Evolutionary conservation across 2,888 invertebrate species (phyloP).

Genomic region (Gortyna flavago): DNA sequence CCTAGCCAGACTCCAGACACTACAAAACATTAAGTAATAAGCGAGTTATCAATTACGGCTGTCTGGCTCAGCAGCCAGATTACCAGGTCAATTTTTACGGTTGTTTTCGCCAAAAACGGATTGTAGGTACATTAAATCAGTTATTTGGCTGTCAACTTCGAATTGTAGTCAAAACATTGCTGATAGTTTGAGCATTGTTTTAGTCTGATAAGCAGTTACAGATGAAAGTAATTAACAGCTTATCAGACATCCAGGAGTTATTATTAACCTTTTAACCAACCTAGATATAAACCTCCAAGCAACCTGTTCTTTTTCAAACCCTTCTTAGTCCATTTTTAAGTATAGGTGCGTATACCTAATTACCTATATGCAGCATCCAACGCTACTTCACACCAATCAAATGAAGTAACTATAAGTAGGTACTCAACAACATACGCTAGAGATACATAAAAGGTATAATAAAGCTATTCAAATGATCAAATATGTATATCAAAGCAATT

Average conservation of each 20-base stretch:
- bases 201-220: neutral
- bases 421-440: neutral
- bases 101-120: constrained; percentile 26
- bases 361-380: neutral
- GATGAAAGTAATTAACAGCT: neutral
- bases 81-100: constrained; percentile 32
- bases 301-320: neutral
- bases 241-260: neutral
- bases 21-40: constrained; percentile 19
- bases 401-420: neutral
- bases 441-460: constrained; percentile 6
- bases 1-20: constrained; percentile 8
- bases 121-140: neutral
- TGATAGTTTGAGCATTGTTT: neutral
- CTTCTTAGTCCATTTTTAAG: neutral
- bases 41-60: constrained; percentile 39
- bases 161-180: constrained; percentile 8
- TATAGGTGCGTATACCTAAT: neutral
- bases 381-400: neutral
- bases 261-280: neutral
- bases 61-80: constrained; percentile 42
- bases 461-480: constrained; percentile 46
- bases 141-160: neutral
- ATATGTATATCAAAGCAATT: constrained; percentile 43
- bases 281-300: neutral